These are phyloP conservation scores for Ceyx erithaca DNA, from an alignment of 2,797 vertebrate species.

Conservation along the genomic window DNA sequence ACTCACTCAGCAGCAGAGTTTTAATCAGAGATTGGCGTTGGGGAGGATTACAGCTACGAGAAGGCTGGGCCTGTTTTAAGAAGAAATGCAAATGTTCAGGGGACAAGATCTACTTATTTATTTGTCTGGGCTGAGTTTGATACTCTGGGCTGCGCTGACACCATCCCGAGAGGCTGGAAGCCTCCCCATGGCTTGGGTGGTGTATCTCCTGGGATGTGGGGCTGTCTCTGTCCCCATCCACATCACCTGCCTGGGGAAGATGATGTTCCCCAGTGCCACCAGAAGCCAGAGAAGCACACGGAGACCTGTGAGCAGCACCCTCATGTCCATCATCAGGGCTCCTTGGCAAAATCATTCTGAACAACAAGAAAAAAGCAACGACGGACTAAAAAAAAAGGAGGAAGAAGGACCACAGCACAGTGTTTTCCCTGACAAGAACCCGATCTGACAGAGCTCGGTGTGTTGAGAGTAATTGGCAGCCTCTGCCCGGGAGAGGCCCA, in stretches of 20 bases:
- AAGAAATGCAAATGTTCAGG: background rate
- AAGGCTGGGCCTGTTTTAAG: background rate
- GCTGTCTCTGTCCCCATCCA: background rate
- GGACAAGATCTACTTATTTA: background rate
- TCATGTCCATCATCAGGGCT: background rate
- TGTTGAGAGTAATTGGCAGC: slow-evolving; percentile 58
- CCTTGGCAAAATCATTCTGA: background rate
- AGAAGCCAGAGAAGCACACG: background rate
- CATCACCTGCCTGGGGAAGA: background rate
- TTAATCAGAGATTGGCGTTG: slow-evolving; percentile 29
- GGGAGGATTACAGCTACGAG: background rate
- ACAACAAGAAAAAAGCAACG: background rate
- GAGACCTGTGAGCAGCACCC: background rate
- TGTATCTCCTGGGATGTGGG: background rate
- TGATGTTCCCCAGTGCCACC: accelerated
- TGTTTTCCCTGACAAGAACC: slow-evolving; percentile 41
- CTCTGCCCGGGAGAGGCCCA: background rate
- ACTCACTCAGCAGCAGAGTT: background rate
- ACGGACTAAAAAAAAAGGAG: accelerated
- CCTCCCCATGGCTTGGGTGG: background rate
- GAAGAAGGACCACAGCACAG: background rate
- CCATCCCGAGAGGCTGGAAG: background rate
- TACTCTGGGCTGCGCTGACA: background rate
- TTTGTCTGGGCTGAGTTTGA: background rate
- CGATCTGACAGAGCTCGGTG: slow-evolving; percentile 47